Conservation (phyloP, 2,113 vertebrate genomes). For the Eudyptes chrysolophus region DNA sequence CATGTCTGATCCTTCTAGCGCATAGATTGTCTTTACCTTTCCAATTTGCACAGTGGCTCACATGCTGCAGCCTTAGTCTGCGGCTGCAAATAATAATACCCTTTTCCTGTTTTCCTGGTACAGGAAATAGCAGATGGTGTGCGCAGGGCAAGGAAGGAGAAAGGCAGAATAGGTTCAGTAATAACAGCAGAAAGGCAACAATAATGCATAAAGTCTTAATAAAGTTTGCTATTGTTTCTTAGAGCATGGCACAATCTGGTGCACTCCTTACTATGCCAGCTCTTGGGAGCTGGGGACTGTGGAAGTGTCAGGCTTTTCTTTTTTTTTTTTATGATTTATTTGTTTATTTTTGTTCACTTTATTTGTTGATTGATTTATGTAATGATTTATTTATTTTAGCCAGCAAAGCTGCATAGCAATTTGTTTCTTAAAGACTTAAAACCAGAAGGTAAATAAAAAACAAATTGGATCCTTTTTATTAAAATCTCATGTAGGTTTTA, state of each 20-base stretch:
- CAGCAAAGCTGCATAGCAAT: neutral
- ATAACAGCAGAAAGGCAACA: neutral
- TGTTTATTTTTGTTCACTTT: neutral
- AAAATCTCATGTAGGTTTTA: neutral
- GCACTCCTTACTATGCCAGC: neutral
- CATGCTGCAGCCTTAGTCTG: neutral
- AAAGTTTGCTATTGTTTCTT: slow-evolving; percentile 10
- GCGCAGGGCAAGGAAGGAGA: neutral
- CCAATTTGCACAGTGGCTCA: neutral
- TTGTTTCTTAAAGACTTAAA: slow-evolving; percentile 17
- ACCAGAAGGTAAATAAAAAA: neutral
- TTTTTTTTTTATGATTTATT: neutral
- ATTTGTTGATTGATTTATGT: slow-evolving; percentile 23
- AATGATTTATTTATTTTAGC: slow-evolving; percentile 5
- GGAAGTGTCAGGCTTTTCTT: neutral
- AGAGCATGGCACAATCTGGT: neutral
- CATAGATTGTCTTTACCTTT: neutral
- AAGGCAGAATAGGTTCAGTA: neutral
- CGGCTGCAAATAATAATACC: neutral
- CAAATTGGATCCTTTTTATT: neutral
- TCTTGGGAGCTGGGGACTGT: neutral
- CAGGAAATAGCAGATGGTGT: neutral
- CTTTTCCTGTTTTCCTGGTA: neutral
- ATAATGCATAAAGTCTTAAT: neutral
- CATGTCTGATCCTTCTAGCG: neutral